phyloP scores from a whole-genome alignment of 1,140 invertebrate species.

The Dermatophagoides farinae region DNA sequence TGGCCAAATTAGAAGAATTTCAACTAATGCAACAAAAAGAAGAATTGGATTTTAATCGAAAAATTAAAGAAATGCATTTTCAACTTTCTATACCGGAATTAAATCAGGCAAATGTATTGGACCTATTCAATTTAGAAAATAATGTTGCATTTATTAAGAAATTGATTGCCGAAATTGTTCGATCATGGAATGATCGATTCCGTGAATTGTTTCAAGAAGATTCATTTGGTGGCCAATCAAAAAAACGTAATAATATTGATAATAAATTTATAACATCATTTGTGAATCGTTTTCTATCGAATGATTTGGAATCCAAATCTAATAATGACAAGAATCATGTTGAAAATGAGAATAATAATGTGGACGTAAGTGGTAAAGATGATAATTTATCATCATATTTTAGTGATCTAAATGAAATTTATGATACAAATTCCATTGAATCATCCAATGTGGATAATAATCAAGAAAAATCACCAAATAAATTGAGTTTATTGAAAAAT shows the following conservation, averaged over 20 bases:
- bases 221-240: constrained; percentile 23
- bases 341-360: background rate
- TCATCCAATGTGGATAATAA: background rate
- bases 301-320: background rate
- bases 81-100: constrained; percentile 41
- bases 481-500: background rate
- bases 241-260: constrained; percentile 22
- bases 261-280: background rate
- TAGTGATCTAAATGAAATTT: background rate
- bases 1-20: constrained; percentile 17
- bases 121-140: constrained; percentile 31
- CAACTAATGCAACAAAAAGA: constrained; percentile 30
- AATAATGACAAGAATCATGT: background rate
- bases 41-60: constrained; percentile 43
- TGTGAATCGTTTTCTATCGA: background rate
- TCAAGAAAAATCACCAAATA: background rate
- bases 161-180: constrained; percentile 39
- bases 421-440: too few relatives aligned
- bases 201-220: constrained; percentile 22
- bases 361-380: background rate
- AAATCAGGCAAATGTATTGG: constrained; percentile 22
- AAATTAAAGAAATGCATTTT: constrained; percentile 49
- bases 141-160: constrained; percentile 39
- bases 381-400: background rate
- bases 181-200: constrained; percentile 42